Evolutionary conservation across 2,888 invertebrate genomes (phyloP).

Genomic region (Nephrocerus scutellatus): DNA sequence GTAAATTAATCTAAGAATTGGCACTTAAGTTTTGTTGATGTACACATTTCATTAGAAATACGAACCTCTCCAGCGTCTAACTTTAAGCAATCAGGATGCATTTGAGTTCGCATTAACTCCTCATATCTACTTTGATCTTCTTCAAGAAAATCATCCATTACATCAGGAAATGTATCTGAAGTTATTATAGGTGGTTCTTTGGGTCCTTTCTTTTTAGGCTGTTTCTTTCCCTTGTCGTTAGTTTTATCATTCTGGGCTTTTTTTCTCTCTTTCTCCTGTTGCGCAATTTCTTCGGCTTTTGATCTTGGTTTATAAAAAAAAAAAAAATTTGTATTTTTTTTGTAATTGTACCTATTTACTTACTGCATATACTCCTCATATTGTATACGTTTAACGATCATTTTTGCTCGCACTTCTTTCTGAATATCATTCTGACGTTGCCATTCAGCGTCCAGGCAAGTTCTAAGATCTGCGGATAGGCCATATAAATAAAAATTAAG

Average conservation of each 20-base stretch:
- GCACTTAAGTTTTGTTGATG: background rate
- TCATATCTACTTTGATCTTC: conserved; percentile 28
- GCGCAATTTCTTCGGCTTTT: conserved; percentile 18
- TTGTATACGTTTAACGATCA: conserved; percentile 24
- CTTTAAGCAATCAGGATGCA: conserved; percentile 26
- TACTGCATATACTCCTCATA: conserved; percentile 31
- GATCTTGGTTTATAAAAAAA: conserved; percentile 13
- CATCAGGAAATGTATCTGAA: conserved; percentile 27
- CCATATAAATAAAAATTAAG: background rate
- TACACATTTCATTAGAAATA: background rate
- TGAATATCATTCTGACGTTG: conserved; percentile 29
- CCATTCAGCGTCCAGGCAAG: conserved; percentile 33
- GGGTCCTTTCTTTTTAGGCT: conserved; percentile 13
- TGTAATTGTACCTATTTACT: background rate
- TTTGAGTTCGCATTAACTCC: conserved; percentile 24
- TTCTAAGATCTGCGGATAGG: conserved; percentile 22
- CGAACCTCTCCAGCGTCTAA: conserved; percentile 31
- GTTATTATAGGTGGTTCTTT: conserved; percentile 27
- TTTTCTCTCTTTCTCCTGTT: conserved; percentile 15
- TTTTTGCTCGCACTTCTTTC: conserved; percentile 20
- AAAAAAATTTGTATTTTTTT: background rate
- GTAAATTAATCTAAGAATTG: conserved; percentile 35
- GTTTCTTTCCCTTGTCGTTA: conserved; percentile 11
- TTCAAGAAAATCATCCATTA: conserved; percentile 27
- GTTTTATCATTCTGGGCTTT: conserved; percentile 8